Evolutionary conservation across 2,113 vertebrate species (phyloP), one percentile per base, ranked within the genome.

Genomic region (Epinephelus cyanopodus): DNA sequence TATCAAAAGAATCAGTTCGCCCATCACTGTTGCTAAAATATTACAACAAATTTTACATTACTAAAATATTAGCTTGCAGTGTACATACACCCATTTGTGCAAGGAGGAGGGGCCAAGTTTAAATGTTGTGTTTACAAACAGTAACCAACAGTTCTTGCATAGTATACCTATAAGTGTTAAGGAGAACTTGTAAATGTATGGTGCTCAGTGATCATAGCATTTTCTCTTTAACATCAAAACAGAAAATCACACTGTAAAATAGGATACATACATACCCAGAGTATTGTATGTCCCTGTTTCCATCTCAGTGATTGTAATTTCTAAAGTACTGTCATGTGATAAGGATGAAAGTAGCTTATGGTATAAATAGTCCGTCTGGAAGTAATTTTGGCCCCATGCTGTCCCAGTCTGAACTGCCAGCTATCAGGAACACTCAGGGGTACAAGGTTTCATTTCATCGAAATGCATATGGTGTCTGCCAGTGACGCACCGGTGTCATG

Each of bases 281-380:
- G 15, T 6, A 23, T 25, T 21, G 18, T 29, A 53, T 64, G 65
- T 14, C 64, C 61, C 60, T 18, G 57, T 47, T 78, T 64, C 74
- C 58, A 86, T 88, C 45, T 79, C 12, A n/a, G 45, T 11, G 23
- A 81, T 80, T 86, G 64, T 89, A 69, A 71, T 81, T 66, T 78
- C 69, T 81, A 37, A 60, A 74, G 74, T 60, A 23, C 52, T 27
- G 67, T 39, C 84, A 86, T 90, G 86, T 87, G 86, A 83, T 78
- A 67, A 85, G 39, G 19, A 72, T 64, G 50, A 37, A 84, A 72
- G 81, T 80, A 77, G 66, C 73, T 50, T n/a, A 56, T 0, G 27
- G 42, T 86, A 93, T 87, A 81, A 92, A 92, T 91, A 92, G 85
- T 81, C 52, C 12, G 80, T 87, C 83, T 85, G 82, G 48, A 14